Base-by-base conservation (phyloP, 2,888 invertebrate genomes). In the Cetonia aurata region DNA sequence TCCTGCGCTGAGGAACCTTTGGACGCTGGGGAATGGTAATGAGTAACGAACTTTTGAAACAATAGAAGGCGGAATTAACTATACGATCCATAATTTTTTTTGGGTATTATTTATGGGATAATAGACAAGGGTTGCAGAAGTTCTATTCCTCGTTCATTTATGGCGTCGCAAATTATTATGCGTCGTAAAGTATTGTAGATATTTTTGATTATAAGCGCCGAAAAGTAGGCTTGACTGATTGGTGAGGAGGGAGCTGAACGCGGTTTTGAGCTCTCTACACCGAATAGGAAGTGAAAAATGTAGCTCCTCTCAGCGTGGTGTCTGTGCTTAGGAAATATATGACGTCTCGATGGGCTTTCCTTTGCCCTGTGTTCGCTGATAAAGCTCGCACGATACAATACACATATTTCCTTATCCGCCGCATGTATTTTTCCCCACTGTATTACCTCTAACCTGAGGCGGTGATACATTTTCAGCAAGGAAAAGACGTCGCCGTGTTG, bases 261-360 rank as follows among this genome's bases (percentile, higher is more conserved):
- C 57, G 12, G 25, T 57, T 52, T 46, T 65, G 62, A 13, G 62
- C 12, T 17, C 17, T 12, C 10, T 33, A 25, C 37, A 65, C 50
- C 62, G 37, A 50, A 50, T 15, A 25, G 50, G 41, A 52, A 65
- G 50, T 52, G 62, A 65, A 65, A 65, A 65, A 65, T 52, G 50
- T 41, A 50, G 31, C 62, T 15, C 37, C 50, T 65, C 50, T 33
- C 46, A 37, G 50, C 25, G 62, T 10, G 37, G 37, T 10, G 37
- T 8, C 37, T 37, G 13, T 65, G 62, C 50, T 50, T 52, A 33
- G 33, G 19, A 65, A 65, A 65, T 65, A 65, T 65, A 65, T 65
- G 62, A 52, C 52, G 41, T 65, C 37, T 50, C 62, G 62, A 65
- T 65, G 46, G 62, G 50, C 50, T 67, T 57, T 56, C 56, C 48